Base-by-base conservation (phyloP, 2,113 vertebrate genomes). In the Corapipo altera region DNA sequence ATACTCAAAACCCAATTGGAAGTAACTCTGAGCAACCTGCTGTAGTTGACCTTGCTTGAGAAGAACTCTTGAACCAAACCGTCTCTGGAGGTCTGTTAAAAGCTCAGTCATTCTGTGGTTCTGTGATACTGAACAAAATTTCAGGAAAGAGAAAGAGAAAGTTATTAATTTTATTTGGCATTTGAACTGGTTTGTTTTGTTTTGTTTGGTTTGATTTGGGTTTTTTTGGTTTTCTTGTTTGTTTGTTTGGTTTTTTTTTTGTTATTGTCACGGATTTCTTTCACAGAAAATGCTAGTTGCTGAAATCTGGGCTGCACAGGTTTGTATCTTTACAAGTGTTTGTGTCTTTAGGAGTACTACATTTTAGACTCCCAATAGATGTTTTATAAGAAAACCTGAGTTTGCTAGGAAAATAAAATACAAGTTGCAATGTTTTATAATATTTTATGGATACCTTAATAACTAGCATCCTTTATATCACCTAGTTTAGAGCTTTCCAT, bases 141-240 rank as follows among this genome's bases (percentile, higher is more conserved):
- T 85, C 35, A 78, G 21, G 27, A 55, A 93, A 75, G 48, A 22
- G 41, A 91, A 92, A 96, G 28, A 22, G 41, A 91, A 92, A 96
- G 28, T 57, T 62, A 91, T 51, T 6, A 61, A 37, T 51, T 94
- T 95, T 52, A 91, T 88, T 93, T 89, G 46, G 3, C 17, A 64
- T n/a, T 65, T 86, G 28, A 78, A 51, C 3, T 32, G 27, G 8
- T n/a, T n/a, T n/a, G n/a, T n/a, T n/a, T n/a, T 58, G 6, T 23
- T 58, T 61, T 35, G 23, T 33, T 57, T 58, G 52, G 9, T 37
- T 37, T 37, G 37, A 9, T 37, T 37, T 39, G 39, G 39, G 9
- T 39, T 39, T 6, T 12, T 32, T 6, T 9, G n/a, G n/a, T n/a
- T n/a, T n/a, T n/a, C n/a, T n/a, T n/a, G n/a, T n/a, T n/a, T n/a